These are phyloP conservation scores for Zosterops japonicus DNA, from an alignment of 2,113 vertebrate genomes.

Conservation along the genomic window DNA sequence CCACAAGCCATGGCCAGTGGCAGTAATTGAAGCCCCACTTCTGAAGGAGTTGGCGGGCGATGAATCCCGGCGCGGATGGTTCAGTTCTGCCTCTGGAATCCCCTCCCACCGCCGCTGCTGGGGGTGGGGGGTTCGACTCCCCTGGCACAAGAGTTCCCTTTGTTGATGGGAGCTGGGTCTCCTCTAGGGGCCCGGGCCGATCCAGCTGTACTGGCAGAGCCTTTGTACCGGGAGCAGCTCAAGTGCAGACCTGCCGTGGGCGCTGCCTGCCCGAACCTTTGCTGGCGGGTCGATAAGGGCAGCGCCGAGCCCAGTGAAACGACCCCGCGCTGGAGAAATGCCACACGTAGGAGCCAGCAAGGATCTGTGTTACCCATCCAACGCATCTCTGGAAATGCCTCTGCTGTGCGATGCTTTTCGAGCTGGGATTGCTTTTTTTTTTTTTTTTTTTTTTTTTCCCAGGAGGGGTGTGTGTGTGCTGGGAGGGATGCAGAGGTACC, in stretches of 20 bases:
- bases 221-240: slow-evolving; percentile 18
- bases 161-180: slow-evolving; percentile 61
- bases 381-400: background rate
- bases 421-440: background rate
- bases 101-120: slow-evolving; percentile 27
- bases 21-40: slow-evolving; percentile 19
- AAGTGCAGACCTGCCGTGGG: slow-evolving; percentile 46
- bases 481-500: background rate
- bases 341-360: slow-evolving; percentile 31
- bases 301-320: background rate
- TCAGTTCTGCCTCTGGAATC: slow-evolving; percentile 28
- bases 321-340: slow-evolving; percentile 20
- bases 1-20: slow-evolving; percentile 24
- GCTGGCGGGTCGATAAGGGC: slow-evolving; percentile 16
- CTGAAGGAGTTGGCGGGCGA: slow-evolving; percentile 2
- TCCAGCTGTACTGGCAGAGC: slow-evolving; percentile 51
- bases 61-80: background rate
- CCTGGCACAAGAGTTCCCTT: slow-evolving; percentile 37
- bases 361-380: background rate
- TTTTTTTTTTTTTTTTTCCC: background rate
- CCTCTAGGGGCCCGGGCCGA: slow-evolving; percentile 49
- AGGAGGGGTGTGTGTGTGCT: background rate
- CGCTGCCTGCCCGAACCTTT: slow-evolving; percentile 7
- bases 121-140: background rate
- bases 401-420: background rate